Conservation (phyloP, 2,797 vertebrate genomes). For the Leuciscus waleckii region DNA sequence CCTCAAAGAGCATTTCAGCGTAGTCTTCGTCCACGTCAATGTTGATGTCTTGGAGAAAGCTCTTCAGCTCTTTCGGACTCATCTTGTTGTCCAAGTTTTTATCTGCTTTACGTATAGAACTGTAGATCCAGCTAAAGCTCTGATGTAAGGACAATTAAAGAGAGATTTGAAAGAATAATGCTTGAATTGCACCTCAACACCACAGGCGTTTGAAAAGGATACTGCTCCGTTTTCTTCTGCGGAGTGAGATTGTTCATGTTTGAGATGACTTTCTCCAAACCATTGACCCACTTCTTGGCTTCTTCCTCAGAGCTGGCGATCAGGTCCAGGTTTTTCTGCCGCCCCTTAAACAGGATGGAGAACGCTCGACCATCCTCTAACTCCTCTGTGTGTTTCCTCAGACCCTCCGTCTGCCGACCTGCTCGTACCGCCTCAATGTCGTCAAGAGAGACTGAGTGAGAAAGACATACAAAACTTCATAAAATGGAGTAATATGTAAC, state of each 20-base stretch:
- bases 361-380: constrained; percentile 86
- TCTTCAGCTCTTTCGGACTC: constrained; percentile 88
- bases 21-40: constrained; percentile 88
- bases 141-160: constrained; percentile 78
- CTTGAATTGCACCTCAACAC: background rate
- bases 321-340: constrained; percentile 90
- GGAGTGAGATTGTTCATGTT: constrained; percentile 79
- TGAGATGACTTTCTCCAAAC: constrained; percentile 85
- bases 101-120: constrained; percentile 91
- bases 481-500: background rate
- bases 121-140: constrained; percentile 90
- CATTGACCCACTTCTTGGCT: constrained; percentile 87
- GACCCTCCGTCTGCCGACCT: constrained; percentile 91
- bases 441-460: constrained; percentile 86
- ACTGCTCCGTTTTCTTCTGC: constrained; percentile 91
- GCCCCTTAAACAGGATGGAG: constrained; percentile 92
- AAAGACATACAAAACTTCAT: background rate
- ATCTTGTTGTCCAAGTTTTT: constrained; percentile 92
- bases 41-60: constrained; percentile 90
- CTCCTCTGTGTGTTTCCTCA: constrained; percentile 89
- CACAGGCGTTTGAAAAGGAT: constrained; percentile 78
- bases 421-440: constrained; percentile 88
- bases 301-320: constrained; percentile 86
- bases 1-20: constrained; percentile 87
- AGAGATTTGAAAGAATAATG: background rate